Percentiles rank a stretch among this genome's conserved stretches.
phyloP scores from a whole-genome alignment of 2,113 vertebrate species.

The Zeus faber region DNA sequence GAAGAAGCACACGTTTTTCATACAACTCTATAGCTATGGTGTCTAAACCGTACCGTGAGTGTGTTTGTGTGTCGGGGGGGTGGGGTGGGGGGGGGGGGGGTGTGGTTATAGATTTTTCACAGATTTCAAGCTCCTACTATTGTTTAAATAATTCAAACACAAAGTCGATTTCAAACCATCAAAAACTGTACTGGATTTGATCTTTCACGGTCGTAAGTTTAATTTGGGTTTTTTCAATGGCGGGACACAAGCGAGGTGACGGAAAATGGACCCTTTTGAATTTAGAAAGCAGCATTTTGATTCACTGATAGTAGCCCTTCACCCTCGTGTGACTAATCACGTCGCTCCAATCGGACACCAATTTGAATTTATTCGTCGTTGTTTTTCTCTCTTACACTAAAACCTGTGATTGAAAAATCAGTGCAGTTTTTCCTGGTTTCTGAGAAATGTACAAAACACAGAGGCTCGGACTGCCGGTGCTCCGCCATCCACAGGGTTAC shows the following conservation, averaged over 20 bases:
- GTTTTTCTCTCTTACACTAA: conserved; percentile 25
- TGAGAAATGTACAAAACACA: conserved; percentile 60
- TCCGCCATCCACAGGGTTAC: conserved; percentile 72
- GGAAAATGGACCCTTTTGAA: conserved; percentile 34
- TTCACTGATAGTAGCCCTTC: conserved; percentile 45
- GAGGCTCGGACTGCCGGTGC: conserved; percentile 39
- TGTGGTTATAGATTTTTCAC: conserved; percentile 45
- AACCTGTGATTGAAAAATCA: conserved; percentile 68
- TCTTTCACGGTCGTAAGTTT: conserved; percentile 47
- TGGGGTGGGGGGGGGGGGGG: too few relatives aligned
- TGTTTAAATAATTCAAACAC: conserved; percentile 60
- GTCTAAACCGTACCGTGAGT: conserved; percentile 43
- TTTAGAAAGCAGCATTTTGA: conserved; percentile 36
- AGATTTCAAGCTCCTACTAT: conserved; percentile 46
- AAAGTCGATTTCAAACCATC: conserved; percentile 52
- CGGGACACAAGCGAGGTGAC: conserved; percentile 25
- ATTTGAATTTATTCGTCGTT: conserved; percentile 36
- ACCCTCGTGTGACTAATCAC: conserved; percentile 24
- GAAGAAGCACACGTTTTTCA: conserved; percentile 41
- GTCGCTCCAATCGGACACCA: conserved; percentile 54
- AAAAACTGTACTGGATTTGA: conserved; percentile 74
- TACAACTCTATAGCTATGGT: conserved; percentile 58
- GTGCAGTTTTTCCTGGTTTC: conserved; percentile 75
- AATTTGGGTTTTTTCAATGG: conserved; percentile 8
- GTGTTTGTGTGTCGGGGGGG: conserved; percentile 26